phyloP scores from a whole-genome alignment of 2,797 vertebrate genomes.

The Erpetoichthys calabaricus region DNA sequence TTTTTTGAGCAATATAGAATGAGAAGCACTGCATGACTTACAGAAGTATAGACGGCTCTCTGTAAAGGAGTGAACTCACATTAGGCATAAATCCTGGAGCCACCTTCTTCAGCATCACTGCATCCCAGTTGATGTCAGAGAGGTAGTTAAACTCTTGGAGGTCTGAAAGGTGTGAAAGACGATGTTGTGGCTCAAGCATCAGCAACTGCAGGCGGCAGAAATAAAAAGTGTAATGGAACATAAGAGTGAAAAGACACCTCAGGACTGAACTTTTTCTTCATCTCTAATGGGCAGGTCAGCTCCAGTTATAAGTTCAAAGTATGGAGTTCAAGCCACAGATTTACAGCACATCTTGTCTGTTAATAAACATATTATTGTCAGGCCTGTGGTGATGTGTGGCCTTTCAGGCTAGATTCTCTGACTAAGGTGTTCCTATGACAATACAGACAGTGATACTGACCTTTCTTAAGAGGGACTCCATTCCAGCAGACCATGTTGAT shows the following conservation, averaged over 20 bases:
- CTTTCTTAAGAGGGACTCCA: constrained; percentile 75
- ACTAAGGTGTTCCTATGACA: too few species aligned
- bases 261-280: background rate
- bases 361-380: too few species aligned
- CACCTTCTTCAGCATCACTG: constrained; percentile 73
- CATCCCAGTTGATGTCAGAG: constrained; percentile 79
- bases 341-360: too few species aligned
- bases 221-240: constrained; percentile 2
- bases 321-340: too few species aligned
- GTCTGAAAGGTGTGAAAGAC: constrained; percentile 71
- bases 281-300: too few species aligned
- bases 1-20: too few species aligned
- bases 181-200: constrained; percentile 65
- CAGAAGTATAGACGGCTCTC: background rate
- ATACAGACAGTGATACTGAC: too few species aligned
- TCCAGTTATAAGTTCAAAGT: too few species aligned
- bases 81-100: constrained; percentile 78
- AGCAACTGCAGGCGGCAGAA: constrained; percentile 55
- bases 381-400: too few species aligned
- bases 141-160: constrained; percentile 69
- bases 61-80: constrained; percentile 41
- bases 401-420: too few species aligned
- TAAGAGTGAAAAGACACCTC: background rate
- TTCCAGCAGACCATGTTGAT: constrained; percentile 67
- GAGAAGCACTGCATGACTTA: too few species aligned